Evolutionary conservation across 1,140 invertebrate genomes (phyloP), one percentile per base, ranked within the genome.

Genomic region (Zaprionus ornatus): DNA sequence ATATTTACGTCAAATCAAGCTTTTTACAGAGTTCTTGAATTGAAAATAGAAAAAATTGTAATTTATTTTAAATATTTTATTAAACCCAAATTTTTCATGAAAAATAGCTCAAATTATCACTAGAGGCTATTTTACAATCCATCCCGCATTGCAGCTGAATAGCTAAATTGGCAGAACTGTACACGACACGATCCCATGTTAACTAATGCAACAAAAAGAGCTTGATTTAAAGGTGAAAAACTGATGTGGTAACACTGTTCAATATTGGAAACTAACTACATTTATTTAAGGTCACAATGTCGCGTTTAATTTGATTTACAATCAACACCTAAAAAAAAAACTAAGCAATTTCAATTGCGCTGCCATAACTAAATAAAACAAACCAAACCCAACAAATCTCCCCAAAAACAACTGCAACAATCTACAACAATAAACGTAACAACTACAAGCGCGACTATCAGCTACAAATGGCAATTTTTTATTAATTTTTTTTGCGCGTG

Each of bases 401-500:
- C 35, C 19, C 4, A 42, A 56, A 66, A 56, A 66, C 25, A 66
- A 66, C 52, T 56, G 63, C 63, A 66, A 66, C 54, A 66, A 57
- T 66, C 37, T 6, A 63, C 45, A 62, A 56, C 42, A 68, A 68
- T 52, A 60, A 54, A 56, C 23, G 42, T 42, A 70, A 71, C 73
- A 70, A 77, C 66, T 42, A 65, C 76, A 69, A 82, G 69, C 65
- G 57, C 82, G 74, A 68, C 77, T 66, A 79, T 69, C 63, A 84
- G 37, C 64, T 50, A 74, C 61, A 74, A 88, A 71, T 79, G 79
- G 80, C 69, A 73, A 75, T 87, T 80, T 76, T 45, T 80, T 76
- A 88, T 88, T 90, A 88, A 88, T 90, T 90, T 87, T 79, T 63
- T 77, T 73, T 74, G 74, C 57, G 78, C 74, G 85, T 79, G 80